A percentile compares a stretch with the other conserved stretches of the same genome.
phyloP scores from a whole-genome alignment of 2,113 vertebrate species.

The Platysteira castanea region DNA sequence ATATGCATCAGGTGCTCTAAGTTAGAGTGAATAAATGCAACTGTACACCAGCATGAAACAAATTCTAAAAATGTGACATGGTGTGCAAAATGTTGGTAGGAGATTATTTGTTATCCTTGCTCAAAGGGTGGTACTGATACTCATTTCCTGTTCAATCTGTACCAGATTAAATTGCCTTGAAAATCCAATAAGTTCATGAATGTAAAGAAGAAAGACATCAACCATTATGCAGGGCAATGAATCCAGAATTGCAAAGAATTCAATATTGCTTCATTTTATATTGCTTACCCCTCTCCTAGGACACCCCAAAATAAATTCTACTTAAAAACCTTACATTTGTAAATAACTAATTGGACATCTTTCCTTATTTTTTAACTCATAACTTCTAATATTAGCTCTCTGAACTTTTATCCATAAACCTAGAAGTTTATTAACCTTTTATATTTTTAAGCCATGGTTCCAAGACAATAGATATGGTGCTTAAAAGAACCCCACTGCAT shows the following conservation, averaged over 20 bases:
- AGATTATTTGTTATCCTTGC: not conserved
- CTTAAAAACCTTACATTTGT: not conserved
- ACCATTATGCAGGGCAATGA: not conserved
- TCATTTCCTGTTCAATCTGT: not conserved
- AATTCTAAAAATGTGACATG: not conserved
- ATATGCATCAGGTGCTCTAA: not conserved
- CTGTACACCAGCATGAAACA: not conserved
- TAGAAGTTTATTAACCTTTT: not conserved
- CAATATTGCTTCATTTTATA: not conserved
- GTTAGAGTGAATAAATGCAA: not conserved
- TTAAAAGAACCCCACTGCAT: not conserved
- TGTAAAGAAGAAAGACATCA: not conserved
- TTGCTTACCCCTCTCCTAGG: not conserved
- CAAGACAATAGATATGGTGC: not conserved
- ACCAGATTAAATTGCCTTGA: not conserved
- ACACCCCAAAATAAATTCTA: not conserved
- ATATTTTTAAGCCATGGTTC: not conserved
- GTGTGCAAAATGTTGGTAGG: not conserved
- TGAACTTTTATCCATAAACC: not conserved
- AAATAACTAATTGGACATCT: accelerated
- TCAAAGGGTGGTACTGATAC: not conserved
- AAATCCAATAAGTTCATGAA: not conserved
- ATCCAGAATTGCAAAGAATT: not conserved
- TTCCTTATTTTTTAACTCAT: not conserved
- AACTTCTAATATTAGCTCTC: not conserved